Evolutionary conservation across 2,888 invertebrate species (phyloP).

Genomic region (Muscina levida): DNA sequence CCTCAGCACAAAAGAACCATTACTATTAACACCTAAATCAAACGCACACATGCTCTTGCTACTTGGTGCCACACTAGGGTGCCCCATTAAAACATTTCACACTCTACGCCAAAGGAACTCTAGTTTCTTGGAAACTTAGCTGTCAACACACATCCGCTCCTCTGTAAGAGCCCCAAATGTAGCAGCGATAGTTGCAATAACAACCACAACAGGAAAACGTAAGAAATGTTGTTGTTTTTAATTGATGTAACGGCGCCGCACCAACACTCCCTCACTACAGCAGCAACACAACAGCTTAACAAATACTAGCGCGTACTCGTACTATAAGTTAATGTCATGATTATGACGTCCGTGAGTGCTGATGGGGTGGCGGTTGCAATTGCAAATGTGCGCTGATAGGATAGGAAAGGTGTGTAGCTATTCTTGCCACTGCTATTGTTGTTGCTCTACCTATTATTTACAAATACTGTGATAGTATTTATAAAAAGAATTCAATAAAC

Average conservation of each 20-base stretch:
- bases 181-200: no score
- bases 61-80: no score
- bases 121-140: no score
- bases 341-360: background rate
- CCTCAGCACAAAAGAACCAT: no score
- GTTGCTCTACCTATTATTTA: constrained; percentile 28
- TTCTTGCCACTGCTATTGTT: constrained; percentile 23
- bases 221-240: constrained; percentile 40
- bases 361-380: no score
- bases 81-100: no score
- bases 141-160: no score
- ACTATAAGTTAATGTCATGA: constrained; percentile 1
- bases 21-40: no score
- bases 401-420: background rate
- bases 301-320: background rate
- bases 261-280: background rate
- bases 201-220: no score
- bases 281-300: constrained; percentile 14
- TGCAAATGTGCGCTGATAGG: background rate
- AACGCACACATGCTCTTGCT: no score
- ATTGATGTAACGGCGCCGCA: constrained; percentile 51
- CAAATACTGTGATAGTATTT: constrained; percentile 44
- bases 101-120: no score
- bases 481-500: constrained; percentile 27
- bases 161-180: no score